Evolutionary conservation across 2,888 invertebrate species (phyloP).

Genomic region (Kryphioiulus occultus): DNA sequence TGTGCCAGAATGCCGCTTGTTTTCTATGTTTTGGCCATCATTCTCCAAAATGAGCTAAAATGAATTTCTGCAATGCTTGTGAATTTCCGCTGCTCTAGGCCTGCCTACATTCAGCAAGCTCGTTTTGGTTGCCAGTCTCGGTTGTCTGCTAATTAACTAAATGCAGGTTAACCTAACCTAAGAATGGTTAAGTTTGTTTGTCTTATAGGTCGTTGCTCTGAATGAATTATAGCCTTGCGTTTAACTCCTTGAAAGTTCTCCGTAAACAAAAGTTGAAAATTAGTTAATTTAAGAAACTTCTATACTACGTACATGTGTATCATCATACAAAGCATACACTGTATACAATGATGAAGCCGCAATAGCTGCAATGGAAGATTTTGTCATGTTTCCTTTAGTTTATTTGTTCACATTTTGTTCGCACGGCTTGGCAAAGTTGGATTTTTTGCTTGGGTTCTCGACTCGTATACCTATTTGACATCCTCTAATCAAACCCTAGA

Average conservation of each 20-base stretch:
- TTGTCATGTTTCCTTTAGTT: too few relatives aligned
- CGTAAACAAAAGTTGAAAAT: neutral
- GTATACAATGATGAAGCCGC: too few relatives aligned
- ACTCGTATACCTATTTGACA: too few relatives aligned
- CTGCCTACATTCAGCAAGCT: neutral
- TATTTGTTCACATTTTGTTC: too few relatives aligned
- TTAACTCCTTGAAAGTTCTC: neutral
- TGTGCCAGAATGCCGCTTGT: constrained; percentile 16
- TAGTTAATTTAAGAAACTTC: neutral
- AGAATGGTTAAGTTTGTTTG: neutral
- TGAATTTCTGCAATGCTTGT: neutral
- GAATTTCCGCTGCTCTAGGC: neutral
- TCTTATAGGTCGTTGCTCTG: neutral
- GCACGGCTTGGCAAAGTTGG: too few relatives aligned
- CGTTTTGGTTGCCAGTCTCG: neutral
- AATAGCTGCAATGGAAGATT: too few relatives aligned
- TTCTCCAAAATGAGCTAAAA: constrained; percentile 4
- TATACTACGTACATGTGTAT: too few relatives aligned
- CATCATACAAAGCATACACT: too few relatives aligned
- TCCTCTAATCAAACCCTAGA: too few relatives aligned
- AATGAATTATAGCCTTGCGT: neutral
- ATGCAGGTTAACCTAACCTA: neutral
- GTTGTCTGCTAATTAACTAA: neutral
- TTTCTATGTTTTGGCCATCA: neutral
- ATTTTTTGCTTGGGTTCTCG: too few relatives aligned